These are phyloP conservation scores for Sebastes trivittatus DNA, from an alignment of 2,797 vertebrate species.

Conservation along the genomic window DNA sequence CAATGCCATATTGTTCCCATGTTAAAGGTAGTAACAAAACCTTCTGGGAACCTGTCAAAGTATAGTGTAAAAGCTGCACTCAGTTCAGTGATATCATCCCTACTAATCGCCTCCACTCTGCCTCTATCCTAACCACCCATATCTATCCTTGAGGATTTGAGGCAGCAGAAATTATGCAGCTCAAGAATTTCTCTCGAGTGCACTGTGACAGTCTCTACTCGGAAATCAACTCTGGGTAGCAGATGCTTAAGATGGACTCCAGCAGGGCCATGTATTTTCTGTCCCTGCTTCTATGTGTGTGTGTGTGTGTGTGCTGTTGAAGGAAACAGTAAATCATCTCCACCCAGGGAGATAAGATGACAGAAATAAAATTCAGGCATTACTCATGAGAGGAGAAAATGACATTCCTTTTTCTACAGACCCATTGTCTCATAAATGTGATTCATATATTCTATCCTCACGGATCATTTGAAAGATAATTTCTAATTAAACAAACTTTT, in stretches of 20 bases:
- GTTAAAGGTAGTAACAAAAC: neutral
- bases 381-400: constrained; percentile 8
- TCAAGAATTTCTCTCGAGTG: constrained; percentile 27
- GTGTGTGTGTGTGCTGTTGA: neutral
- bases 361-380: constrained; percentile 16
- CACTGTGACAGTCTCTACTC: constrained; percentile 5
- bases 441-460: neutral
- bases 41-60: neutral
- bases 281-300: neutral
- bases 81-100: constrained; percentile 2
- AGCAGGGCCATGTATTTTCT: constrained; percentile 24
- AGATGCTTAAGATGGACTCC: constrained; percentile 29
- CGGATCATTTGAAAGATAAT: constrained; percentile 1
- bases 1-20: neutral
- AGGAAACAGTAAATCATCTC: neutral
- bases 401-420: neutral
- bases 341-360: constrained; percentile 10
- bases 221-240: constrained; percentile 21
- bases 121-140: constrained; percentile 3
- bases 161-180: constrained; percentile 33
- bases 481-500: neutral
- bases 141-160: constrained; percentile 21
- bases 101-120: constrained; percentile 15
- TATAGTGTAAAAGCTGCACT: neutral
- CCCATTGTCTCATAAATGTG: neutral